A percentile compares a stretch with the other conserved stretches of the same genome.
These are phyloP conservation scores for Cephalopachus bancanus DNA, from an alignment of 2,797 vertebrate species.

Conservation along the genomic window DNA sequence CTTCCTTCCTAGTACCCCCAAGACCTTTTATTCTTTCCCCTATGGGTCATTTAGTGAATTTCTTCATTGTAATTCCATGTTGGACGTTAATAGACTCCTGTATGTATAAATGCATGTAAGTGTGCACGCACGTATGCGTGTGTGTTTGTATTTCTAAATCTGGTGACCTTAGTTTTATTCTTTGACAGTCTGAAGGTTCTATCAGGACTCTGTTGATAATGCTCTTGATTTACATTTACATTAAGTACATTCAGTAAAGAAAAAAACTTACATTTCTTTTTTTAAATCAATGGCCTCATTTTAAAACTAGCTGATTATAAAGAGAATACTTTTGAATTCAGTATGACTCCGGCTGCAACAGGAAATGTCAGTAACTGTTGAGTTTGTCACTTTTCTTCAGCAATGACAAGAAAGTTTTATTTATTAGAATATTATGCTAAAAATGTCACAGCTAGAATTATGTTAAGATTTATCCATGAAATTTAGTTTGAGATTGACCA, in stretches of 20 bases:
- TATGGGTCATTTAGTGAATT: neutral
- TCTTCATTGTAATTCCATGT: neutral
- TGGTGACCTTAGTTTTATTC: neutral
- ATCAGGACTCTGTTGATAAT: neutral
- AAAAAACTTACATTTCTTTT: neutral
- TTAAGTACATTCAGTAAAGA: neutral
- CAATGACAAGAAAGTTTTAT: neutral
- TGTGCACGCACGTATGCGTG: neutral
- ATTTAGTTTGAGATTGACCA: slow-evolving; percentile 6
- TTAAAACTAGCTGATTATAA: neutral
- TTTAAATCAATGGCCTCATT: neutral
- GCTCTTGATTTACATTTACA: neutral
- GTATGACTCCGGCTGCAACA: neutral
- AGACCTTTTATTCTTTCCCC: neutral
- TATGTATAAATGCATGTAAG: neutral
- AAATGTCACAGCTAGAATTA: neutral
- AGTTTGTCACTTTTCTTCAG: neutral
- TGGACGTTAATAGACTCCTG: neutral
- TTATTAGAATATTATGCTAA: slow-evolving; percentile 19
- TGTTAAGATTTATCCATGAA: neutral
- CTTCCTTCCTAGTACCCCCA: neutral
- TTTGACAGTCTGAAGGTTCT: neutral
- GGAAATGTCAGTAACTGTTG: neutral
- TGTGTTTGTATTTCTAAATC: neutral
- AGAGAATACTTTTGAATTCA: neutral